Conservation (phyloP, 1,140 invertebrate genomes). For the Brevipalpus yothersi region DNA sequence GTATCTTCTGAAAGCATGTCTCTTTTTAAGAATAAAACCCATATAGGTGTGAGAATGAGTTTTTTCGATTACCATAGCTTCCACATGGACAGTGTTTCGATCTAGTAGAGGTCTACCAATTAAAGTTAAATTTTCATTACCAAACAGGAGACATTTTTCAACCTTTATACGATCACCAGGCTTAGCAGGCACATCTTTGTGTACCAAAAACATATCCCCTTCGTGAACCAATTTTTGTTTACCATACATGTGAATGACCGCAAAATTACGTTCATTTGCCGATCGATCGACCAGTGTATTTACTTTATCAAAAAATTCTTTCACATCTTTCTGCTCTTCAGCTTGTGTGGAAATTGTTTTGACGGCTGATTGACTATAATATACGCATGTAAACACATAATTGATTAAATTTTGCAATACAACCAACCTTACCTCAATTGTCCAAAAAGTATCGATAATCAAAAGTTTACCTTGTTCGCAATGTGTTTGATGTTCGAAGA, state of each 20-base stretch:
- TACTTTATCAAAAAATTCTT: conserved; percentile 5
- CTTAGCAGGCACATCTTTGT: conserved; percentile 9
- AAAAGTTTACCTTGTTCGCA: too few species aligned
- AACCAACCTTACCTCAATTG: too few species aligned
- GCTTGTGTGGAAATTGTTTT: too few species aligned
- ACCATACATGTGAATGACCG: conserved; percentile 9
- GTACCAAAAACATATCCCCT: conserved; percentile 12
- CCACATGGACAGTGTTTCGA: conserved; percentile 12
- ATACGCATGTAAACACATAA: too few species aligned
- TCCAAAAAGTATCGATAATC: too few species aligned
- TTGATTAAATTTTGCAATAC: too few species aligned
- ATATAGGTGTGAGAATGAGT: conserved; percentile 8
- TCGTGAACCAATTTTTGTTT: conserved; percentile 2
- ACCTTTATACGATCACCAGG: conserved; percentile 12
- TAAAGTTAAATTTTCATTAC: conserved; percentile 12
- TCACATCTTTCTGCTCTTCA: not conserved
- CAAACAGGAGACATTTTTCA: conserved; percentile 13
- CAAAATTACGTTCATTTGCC: conserved; percentile 4
- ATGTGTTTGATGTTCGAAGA: too few species aligned
- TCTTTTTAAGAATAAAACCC: conserved; percentile 1
- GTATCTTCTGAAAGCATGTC: conserved; percentile 1
- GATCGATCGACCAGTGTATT: not conserved
- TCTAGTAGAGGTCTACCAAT: conserved; percentile 13
- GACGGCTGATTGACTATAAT: too few species aligned
- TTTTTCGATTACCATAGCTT: conserved; percentile 13